Percentiles rank a stretch among this genome's conserved stretches.
phyloP scores from a whole-genome alignment of 2,113 vertebrate genomes.

The Nycticorax nycticorax region DNA sequence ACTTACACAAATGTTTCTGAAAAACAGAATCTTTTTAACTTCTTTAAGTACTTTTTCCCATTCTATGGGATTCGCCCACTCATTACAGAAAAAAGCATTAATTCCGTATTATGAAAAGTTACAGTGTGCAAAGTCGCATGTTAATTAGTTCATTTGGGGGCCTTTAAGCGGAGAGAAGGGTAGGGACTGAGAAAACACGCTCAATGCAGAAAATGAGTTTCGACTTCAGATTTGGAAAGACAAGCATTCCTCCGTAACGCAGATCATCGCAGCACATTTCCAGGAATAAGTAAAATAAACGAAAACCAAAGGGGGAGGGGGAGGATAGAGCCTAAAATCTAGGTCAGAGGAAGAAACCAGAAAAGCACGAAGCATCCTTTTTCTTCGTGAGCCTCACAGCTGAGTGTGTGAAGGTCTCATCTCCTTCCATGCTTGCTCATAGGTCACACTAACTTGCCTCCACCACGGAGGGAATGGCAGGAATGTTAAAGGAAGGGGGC shows the following conservation, averaged over 20 bases:
- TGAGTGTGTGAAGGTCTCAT: not conserved
- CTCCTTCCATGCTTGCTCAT: not conserved
- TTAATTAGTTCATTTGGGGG: not conserved
- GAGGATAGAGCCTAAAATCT: not conserved
- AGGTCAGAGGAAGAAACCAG: slow-evolving; percentile 23
- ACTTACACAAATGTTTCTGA: not conserved
- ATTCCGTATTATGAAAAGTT: not conserved
- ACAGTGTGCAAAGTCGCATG: not conserved
- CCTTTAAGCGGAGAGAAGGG: not conserved
- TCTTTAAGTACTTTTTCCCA: not conserved
- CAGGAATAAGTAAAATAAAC: slow-evolving; percentile 43
- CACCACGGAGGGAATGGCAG: not conserved
- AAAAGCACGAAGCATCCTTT: not conserved
- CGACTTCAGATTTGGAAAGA: slow-evolving; percentile 21
- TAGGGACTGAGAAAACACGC: not conserved
- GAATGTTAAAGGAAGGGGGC: not conserved
- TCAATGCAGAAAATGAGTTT: not conserved
- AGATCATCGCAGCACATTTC: slow-evolving; percentile 5
- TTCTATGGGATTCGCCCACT: not conserved
- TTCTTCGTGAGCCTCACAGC: not conserved
- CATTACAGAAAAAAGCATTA: not conserved
- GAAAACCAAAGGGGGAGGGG: not conserved
- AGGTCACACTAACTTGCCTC: not conserved
- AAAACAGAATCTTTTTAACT: not conserved
- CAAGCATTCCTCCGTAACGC: not conserved